Base-by-base conservation (phyloP, 2,113 vertebrate species). In the Tenrec ecaudatus region DNA sequence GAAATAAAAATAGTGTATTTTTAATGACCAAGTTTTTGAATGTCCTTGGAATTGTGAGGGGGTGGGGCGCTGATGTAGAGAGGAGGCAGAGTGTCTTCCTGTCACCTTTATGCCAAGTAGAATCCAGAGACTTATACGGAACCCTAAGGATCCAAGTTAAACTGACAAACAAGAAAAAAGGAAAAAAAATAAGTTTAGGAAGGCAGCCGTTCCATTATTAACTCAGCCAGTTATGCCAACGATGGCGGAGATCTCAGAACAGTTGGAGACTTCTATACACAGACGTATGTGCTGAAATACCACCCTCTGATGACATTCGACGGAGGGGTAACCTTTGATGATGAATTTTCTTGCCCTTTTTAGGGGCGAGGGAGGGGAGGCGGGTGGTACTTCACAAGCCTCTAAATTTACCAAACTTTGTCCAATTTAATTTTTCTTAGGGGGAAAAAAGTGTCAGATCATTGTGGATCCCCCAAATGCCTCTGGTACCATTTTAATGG, bases 331-430 rank as follows among this genome's bases (percentile, higher is more conserved):
- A 96, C 96, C 97, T 97, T 97, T 96, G 82, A 86, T 96, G 94
- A 95, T 96, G 94, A 93, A 96, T 96, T 91, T 94, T 91, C 91
- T 86, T 97, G 94, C 94, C 95, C 95, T 97, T 97, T 97, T 86
- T 95, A 88, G 92, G 94, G 94, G 95, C 94, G 88, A 79, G 75
- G 77, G 94, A 92, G 58, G 88, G 88, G 90, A 95, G 93, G 97
- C 57, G 94, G 96, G 93, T 96, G 93, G 92, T 73, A 78, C 94
- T 97, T 95, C 90, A 90, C 92, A 95, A 47, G 95, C 89, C 88
- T 88, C 94, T 97, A 97, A 96, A 97, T 97, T 95, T 97, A 95
- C 95, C 93, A 81, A 90, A 93, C 71, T 94, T 96, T 96, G 96
- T 95, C 83, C 85, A 82, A 96, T 95, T 94, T 96, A 92, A 95